phyloP scores from a whole-genome alignment of 2,113 vertebrate genomes.

The Anas platyrhynchos region DNA sequence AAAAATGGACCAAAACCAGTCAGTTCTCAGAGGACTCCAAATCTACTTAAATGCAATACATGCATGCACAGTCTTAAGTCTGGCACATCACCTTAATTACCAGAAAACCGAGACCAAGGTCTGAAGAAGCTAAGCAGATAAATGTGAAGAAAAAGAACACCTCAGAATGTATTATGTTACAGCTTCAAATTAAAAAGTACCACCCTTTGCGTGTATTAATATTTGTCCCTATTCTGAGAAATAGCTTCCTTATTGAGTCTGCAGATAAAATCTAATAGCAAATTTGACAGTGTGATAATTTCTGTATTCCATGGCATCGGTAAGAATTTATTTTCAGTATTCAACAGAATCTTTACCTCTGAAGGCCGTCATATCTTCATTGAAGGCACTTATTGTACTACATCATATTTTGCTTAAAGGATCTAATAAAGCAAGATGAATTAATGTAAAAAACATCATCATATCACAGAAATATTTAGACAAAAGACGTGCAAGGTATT shows the following conservation, averaged over 20 bases:
- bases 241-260: not conserved
- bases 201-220: not conserved
- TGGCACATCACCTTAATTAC: not conserved
- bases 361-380: not conserved
- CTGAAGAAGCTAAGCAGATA: not conserved
- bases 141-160: not conserved
- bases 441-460: not conserved
- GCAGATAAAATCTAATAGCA: not conserved
- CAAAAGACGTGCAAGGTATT: not conserved
- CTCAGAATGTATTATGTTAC: not conserved
- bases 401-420: not conserved
- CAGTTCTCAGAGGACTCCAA: not conserved
- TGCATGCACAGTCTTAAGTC: not conserved
- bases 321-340: not conserved
- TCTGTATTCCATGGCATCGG: not conserved
- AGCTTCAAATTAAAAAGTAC: not conserved
- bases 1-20: not conserved
- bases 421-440: not conserved
- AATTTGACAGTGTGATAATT: not conserved
- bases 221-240: not conserved
- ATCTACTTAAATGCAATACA: not conserved
- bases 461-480: not conserved
- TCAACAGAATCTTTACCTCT: not conserved
- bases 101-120: not conserved
- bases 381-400: not conserved